Base-by-base conservation (phyloP, 2,797 vertebrate genomes). In the Carduelis carduelis region DNA sequence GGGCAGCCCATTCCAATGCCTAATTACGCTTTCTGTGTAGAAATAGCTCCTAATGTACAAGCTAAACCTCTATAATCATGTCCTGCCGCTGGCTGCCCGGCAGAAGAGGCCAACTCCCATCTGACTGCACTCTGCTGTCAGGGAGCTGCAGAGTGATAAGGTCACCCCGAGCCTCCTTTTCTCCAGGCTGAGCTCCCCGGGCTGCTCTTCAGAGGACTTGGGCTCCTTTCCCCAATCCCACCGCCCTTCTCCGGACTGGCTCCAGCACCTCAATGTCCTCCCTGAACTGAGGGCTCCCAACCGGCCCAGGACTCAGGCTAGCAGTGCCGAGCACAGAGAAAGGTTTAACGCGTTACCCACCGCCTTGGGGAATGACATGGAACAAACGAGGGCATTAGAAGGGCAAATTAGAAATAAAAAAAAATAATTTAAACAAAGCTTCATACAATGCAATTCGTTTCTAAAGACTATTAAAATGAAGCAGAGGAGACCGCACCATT, bases 391-490 rank as follows among this genome's bases (percentile, higher is more conserved):
- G 65, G 23, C 77, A 60, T 23, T 35, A n/a, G 14, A 87, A 79
- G 18, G 34, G 3, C 4, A 12, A 77, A 27, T 27, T 0, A 11
- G 6, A 46, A 52, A 52, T 2, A 12, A 26, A n/a, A 37, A n/a
- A 37, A 12, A 32, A 20, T 7, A 5, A 12, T 2, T 3, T 6
- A 19, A 30, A 3, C 11, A 16, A 24, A 14, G 2, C 16, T 13
- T 43, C 16, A 12, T 11, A 24, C 14, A 30, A 9, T 0, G 0
- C 3, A 27, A 23, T 3, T 9, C 4, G 0, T 28, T n/a, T 46
- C 15, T 10, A 14, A 26, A 66, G 28, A 20, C 1, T 0, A 26
- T 5, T 34, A 12, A 55, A 63, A 13, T 1, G 7, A 66, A 56
- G 23, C 23, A 52, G 8, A 41, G 5, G 7, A 16, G 3, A 6